Evolutionary conservation across 2,797 vertebrate species (phyloP).

Genomic region (Ceyx erithaca): DNA sequence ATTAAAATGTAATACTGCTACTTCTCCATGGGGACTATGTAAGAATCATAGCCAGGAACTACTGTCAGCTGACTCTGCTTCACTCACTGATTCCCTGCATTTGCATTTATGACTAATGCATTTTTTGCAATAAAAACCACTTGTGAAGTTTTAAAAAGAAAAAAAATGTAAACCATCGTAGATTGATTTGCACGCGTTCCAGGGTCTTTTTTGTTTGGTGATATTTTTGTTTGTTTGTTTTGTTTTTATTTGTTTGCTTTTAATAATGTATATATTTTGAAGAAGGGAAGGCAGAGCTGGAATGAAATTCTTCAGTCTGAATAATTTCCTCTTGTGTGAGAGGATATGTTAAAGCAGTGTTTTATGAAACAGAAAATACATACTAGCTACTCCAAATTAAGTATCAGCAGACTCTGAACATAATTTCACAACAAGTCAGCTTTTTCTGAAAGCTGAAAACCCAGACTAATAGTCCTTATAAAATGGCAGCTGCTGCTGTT

Average conservation of each 20-base stretch:
- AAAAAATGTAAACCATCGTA: slow-evolving; percentile 7
- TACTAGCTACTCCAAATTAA: neutral
- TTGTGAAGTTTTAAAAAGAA: slow-evolving; percentile 46
- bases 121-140: slow-evolving; percentile 13
- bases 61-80: slow-evolving; percentile 55
- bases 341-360: neutral
- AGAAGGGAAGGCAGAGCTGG: neutral
- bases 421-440: neutral
- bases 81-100: slow-evolving; percentile 37
- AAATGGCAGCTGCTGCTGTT: slow-evolving; percentile 5
- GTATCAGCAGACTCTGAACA: neutral
- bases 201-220: neutral
- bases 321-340: neutral
- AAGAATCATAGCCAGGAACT: slow-evolving; percentile 72
- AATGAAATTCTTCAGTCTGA: neutral
- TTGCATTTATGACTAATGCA: slow-evolving; percentile 45
- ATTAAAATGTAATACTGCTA: slow-evolving; percentile 76
- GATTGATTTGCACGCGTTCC: neutral
- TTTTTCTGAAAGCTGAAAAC: slow-evolving; percentile 6
- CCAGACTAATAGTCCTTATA: neutral
- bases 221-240: neutral
- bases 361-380: neutral
- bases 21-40: slow-evolving; percentile 64
- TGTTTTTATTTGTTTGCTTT: neutral
- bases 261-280: neutral